Evolutionary conservation across 2,888 invertebrate genomes (phyloP), one percentile per base, ranked within the genome.

Genomic region (Drosophila phalerata): DNA sequence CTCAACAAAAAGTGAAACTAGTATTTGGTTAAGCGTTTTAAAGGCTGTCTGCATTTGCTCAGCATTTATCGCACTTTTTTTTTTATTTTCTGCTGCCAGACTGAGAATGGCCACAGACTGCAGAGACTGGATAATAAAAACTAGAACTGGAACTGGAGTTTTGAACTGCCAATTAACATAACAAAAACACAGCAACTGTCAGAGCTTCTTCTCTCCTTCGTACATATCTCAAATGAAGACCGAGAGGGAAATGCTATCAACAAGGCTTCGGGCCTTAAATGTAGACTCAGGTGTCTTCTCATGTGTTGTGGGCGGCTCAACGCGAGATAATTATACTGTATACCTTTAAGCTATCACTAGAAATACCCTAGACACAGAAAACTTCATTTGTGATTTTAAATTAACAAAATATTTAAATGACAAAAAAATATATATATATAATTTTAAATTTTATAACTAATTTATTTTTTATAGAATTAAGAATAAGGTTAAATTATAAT

Each of bases 11-110:
- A 85, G 89, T 85, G 85, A 85, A 85, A 85, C 85, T 85, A 85
- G 81, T 57, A 64, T 85, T 87, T 78, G 84, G 88, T 78, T 85
- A 88, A 85, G 88, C 88, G 88, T 86, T 88, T 88, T 86, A 88
- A 83, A 79, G 79, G 62, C 80, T 67, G 62, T 81, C 81, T 73
- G 73, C 72, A 64, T 68, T 70, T 78, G 22, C 47, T 48, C 57
- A 49, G 38, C 40, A 30, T 43, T 58, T 56, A 38, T 57, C 57
- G n/a, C 38, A 60, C n/a, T 48, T 51, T 43, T 42, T n/a, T n/a
- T 49, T 56, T 32, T 25, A 25, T 34, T 28, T 48, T 55, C 9
- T 2, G 19, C 30, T 19, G n/a, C 51, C 30, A 30, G n/a, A 32
- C 25, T 25, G 25, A 38, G 42, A 37, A 40, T 38, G 42, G 45